Percentiles rank a stretch among this genome's conserved stretches.
Evolutionary conservation across 2,888 invertebrate genomes (phyloP).

Genomic region (Spilosoma lubricipeda): DNA sequence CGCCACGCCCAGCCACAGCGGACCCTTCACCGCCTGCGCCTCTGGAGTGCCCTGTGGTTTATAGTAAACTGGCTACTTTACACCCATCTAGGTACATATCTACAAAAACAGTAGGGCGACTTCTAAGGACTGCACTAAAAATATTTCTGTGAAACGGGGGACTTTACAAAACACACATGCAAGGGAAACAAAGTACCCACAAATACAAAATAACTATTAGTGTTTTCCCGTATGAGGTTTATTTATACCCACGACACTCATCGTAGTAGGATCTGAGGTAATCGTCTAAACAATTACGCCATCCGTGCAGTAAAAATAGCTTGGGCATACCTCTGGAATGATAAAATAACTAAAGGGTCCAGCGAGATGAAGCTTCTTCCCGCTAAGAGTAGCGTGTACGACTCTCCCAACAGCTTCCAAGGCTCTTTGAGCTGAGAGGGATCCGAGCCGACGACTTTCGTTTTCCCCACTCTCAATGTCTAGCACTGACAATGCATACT

Average conservation of each 20-base stretch:
- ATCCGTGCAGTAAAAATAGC: not conserved
- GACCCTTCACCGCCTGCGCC: constrained; percentile 59
- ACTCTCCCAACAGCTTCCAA: constrained; percentile 89
- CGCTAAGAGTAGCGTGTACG: constrained; percentile 92
- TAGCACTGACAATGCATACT: constrained; percentile 76
- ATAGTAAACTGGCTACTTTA: not conserved
- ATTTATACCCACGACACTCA: no score
- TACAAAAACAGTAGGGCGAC: not conserved
- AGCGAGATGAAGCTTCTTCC: constrained; percentile 92
- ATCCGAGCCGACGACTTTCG: constrained; percentile 71
- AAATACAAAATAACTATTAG: no score
- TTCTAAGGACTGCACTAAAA: not conserved
- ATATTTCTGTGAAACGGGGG: no score
- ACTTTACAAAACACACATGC: no score
- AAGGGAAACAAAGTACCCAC: no score
- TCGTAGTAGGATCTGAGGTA: no score
- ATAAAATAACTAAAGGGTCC: constrained; percentile 96
- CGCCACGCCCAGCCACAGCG: constrained; percentile 77
- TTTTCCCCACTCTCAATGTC: constrained; percentile 54
- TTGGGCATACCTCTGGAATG: constrained; percentile 90
- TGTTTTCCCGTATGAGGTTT: no score
- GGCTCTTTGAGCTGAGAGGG: constrained; percentile 91
- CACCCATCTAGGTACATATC: not conserved
- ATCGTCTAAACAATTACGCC: no score
- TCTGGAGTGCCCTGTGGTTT: constrained; percentile 60